Evolutionary conservation across 2,888 invertebrate genomes (phyloP).

Genomic region (Chrysolina oricalcia): DNA sequence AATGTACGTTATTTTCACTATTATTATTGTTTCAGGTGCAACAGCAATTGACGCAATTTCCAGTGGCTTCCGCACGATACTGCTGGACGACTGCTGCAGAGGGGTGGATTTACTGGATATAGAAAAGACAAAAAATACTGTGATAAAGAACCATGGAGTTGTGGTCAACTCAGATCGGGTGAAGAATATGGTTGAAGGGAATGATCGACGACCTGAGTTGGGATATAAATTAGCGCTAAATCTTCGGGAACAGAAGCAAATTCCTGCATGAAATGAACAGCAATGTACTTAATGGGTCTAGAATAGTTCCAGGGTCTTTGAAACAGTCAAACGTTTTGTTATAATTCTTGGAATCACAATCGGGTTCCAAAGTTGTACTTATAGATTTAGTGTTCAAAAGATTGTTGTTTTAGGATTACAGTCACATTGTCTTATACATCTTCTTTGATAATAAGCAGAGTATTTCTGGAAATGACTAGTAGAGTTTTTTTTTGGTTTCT

Average conservation of each 20-base stretch:
- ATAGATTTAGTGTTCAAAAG: not conserved
- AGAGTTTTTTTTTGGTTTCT: not conserved
- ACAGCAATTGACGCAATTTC: conserved; percentile 90
- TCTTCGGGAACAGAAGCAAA: conserved; percentile 72
- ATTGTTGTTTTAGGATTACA: not conserved
- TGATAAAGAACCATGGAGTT: conserved; percentile 83
- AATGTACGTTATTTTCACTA: not conserved
- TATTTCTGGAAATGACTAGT: not conserved
- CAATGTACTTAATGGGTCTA: not conserved
- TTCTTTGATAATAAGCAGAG: not conserved
- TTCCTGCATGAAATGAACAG: not conserved
- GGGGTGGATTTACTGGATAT: conserved; percentile 92
- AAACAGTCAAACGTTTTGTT: not conserved
- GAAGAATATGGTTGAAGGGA: conserved; percentile 87
- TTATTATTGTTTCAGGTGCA: conserved; percentile 75
- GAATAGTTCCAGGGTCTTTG: not conserved
- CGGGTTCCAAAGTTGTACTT: not conserved
- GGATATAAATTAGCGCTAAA: conserved; percentile 91
- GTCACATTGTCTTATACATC: not conserved
- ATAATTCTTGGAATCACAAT: not conserved
- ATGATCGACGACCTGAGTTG: conserved; percentile 88
- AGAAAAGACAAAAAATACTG: conserved; percentile 83
- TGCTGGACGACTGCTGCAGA: conserved; percentile 92
- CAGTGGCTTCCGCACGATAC: conserved; percentile 89
- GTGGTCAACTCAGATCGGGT: conserved; percentile 86